Conservation (phyloP, 1,140 invertebrate genomes). For the Chrysopa pallens region DNA sequence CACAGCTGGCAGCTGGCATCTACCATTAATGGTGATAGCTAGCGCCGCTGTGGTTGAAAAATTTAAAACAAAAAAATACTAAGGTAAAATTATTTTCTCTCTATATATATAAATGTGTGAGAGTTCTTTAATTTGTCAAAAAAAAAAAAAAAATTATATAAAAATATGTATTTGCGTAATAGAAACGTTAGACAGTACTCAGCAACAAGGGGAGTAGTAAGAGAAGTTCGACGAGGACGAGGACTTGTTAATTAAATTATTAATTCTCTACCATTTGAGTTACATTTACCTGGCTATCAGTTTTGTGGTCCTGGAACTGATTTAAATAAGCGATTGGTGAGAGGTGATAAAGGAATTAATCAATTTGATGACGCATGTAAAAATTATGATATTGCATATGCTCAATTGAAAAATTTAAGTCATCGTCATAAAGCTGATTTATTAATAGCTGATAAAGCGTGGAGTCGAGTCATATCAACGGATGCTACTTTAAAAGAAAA, state of each 20-base stretch:
- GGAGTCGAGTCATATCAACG: constrained; percentile 17
- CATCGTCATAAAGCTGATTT: constrained; percentile 22
- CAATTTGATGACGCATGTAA: constrained; percentile 23
- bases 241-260: constrained; percentile 17
- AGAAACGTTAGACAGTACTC: constrained; percentile 1
- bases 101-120: no score
- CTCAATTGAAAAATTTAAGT: constrained; percentile 15
- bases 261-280: constrained; percentile 23
- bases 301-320: constrained; percentile 28
- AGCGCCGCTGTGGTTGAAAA: no score
- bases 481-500: constrained; percentile 18
- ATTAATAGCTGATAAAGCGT: constrained; percentile 19
- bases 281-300: constrained; percentile 25
- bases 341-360: constrained; percentile 24
- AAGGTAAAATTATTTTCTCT: no score
- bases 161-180: no score
- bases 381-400: constrained; percentile 26
- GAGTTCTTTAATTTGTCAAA: no score
- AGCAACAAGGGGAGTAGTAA: no score
- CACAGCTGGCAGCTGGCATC: no score
- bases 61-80: no score
- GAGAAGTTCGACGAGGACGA: constrained; percentile 3
- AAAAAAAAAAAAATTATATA: no score
- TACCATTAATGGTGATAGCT: no score
- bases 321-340: constrained; percentile 19